phyloP scores from a whole-genome alignment of 2,797 vertebrate species.

The Anguilla pacifica region DNA sequence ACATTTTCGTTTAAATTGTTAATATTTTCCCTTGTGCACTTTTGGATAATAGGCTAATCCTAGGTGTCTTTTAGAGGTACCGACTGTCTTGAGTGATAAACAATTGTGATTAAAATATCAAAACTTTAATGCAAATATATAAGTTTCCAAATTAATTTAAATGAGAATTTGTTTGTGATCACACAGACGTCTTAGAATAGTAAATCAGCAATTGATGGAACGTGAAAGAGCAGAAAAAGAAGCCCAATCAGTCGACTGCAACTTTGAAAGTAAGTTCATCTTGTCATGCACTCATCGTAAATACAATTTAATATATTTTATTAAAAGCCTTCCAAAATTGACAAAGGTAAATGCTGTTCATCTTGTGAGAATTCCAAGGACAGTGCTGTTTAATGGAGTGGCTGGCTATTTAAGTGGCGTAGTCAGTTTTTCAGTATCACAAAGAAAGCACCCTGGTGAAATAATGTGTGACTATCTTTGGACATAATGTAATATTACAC shows the following conservation, averaged over 20 bases:
- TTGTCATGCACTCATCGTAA: neutral
- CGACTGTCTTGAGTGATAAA: neutral
- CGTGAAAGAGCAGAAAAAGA: conserved; percentile 68
- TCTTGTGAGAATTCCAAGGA: neutral
- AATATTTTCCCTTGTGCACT: neutral
- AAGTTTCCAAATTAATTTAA: neutral
- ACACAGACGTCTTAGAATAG: conserved; percentile 75
- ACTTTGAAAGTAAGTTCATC: conserved; percentile 75
- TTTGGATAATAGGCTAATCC: neutral
- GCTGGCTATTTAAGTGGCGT: no score
- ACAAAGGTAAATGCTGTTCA: neutral
- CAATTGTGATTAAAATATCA: neutral
- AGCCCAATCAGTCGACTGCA: conserved; percentile 56
- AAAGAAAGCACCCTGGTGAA: no score
- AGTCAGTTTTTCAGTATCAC: no score
- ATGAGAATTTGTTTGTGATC: neutral
- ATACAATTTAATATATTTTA: neutral
- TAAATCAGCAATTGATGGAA: conserved; percentile 80
- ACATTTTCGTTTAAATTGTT: no score
- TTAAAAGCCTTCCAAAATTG: neutral
- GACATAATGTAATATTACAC: no score
- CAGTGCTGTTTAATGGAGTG: neutral
- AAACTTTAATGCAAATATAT: neutral
- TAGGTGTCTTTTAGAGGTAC: neutral
- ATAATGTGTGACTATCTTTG: no score